Conservation (phyloP, 2,113 vertebrate genomes). For the Tetrax tetrax region DNA sequence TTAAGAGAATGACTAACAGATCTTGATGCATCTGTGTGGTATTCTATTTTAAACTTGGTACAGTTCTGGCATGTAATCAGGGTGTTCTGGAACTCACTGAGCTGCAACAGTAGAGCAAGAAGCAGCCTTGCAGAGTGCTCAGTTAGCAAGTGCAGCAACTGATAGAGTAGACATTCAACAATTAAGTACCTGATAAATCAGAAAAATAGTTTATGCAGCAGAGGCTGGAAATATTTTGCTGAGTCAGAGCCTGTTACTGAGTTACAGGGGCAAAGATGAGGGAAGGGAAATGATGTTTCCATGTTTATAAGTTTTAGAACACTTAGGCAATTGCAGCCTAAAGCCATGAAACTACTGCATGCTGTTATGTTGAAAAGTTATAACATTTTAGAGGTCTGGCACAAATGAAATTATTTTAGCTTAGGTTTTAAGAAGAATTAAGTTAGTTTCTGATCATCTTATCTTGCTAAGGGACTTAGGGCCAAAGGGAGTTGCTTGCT, state of each 20-base stretch:
- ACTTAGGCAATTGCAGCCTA: not conserved
- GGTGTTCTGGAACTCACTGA: slow-evolving; percentile 21
- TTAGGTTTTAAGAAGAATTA: not conserved
- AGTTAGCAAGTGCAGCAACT: not conserved
- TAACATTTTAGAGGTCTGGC: not conserved
- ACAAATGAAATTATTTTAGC: not conserved
- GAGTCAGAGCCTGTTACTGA: not conserved
- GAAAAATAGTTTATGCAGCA: not conserved
- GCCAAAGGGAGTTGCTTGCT: not conserved
- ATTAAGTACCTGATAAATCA: not conserved
- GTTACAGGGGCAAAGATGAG: not conserved
- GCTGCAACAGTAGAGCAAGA: slow-evolving; percentile 22
- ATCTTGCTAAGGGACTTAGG: not conserved
- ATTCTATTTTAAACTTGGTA: slow-evolving; percentile 51
- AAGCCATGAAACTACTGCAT: not conserved
- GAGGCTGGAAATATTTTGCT: not conserved
- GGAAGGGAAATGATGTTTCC: not conserved
- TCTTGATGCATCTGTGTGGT: slow-evolving; percentile 19
- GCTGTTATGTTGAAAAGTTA: not conserved
- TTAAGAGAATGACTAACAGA: slow-evolving; percentile 55
- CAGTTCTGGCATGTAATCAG: not conserved
- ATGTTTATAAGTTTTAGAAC: not conserved
- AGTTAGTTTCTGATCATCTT: not conserved
- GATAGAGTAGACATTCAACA: not conserved
- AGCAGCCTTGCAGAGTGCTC: not conserved